Evolutionary conservation across 2,797 vertebrate genomes (phyloP).

Genomic region (Gymnothorax javanicus): DNA sequence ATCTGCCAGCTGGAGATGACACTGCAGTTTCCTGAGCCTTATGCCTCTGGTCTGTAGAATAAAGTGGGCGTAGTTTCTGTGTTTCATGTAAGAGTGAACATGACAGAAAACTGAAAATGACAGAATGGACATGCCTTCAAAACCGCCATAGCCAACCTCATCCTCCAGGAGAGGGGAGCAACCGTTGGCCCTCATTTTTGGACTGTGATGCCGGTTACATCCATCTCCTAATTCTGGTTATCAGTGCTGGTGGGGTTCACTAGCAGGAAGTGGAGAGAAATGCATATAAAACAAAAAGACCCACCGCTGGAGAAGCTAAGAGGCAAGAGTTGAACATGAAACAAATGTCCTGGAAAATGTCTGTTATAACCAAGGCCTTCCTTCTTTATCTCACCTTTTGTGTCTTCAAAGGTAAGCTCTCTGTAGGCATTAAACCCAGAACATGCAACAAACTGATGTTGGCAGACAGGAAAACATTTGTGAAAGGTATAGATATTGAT

Average conservation of each 20-base stretch:
- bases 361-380: conserved; percentile 33
- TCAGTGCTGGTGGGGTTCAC: conserved; percentile 51
- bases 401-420: conserved; percentile 59
- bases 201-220: conserved; percentile 49
- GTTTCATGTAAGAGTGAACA: conserved; percentile 53
- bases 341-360: conserved; percentile 49
- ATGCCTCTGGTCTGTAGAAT: conserved; percentile 13
- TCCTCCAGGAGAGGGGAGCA: conserved; percentile 45
- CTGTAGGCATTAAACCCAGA: background rate
- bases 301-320: conserved; percentile 38
- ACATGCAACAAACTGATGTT: background rate
- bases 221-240: conserved; percentile 46
- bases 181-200: conserved; percentile 34
- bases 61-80: conserved; percentile 32
- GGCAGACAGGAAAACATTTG: background rate
- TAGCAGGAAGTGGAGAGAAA: conserved; percentile 47
- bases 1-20: conserved; percentile 61
- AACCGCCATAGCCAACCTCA: conserved; percentile 44
- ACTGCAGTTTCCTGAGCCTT: conserved; percentile 45
- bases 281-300: conserved; percentile 37
- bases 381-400: conserved; percentile 46
- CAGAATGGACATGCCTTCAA: conserved; percentile 47
- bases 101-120: conserved; percentile 44
- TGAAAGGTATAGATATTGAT: background rate
- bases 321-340: conserved; percentile 13